A percentile compares a stretch with the other conserved stretches of the same genome.
phyloP scores from a whole-genome alignment of 2,113 vertebrate genomes.

The Grallaria varia region DNA sequence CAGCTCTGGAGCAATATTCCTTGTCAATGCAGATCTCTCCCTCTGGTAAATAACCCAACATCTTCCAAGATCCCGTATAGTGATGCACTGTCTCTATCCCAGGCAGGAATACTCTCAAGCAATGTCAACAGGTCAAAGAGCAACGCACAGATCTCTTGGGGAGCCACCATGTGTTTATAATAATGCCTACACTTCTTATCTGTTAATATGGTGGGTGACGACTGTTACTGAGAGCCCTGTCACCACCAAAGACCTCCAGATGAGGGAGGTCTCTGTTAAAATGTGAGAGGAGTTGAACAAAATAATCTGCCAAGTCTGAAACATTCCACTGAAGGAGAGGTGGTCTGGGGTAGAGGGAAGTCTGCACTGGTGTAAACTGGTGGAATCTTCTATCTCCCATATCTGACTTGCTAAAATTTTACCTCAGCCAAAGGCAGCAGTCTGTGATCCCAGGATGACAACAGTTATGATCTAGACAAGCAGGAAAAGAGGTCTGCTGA shows the following conservation, averaged over 20 bases:
- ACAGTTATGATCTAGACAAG: background rate
- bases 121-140: background rate
- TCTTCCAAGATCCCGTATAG: background rate
- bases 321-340: background rate
- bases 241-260: background rate
- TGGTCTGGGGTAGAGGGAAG: background rate
- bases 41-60: background rate
- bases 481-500: background rate
- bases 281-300: background rate
- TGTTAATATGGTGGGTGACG: background rate
- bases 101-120: background rate
- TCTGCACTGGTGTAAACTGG: background rate
- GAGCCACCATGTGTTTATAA: background rate
- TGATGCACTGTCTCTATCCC: background rate
- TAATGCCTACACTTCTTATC: background rate
- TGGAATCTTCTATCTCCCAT: background rate
- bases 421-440: background rate
- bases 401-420: background rate
- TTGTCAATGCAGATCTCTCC: background rate
- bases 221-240: background rate
- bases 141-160: accelerated
- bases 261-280: background rate
- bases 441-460: background rate
- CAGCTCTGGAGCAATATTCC: background rate
- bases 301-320: background rate